Percentiles rank a stretch among this genome's conserved stretches.
phyloP scores from a whole-genome alignment of 2,113 vertebrate genomes.

The Ceyx margarethae region DNA sequence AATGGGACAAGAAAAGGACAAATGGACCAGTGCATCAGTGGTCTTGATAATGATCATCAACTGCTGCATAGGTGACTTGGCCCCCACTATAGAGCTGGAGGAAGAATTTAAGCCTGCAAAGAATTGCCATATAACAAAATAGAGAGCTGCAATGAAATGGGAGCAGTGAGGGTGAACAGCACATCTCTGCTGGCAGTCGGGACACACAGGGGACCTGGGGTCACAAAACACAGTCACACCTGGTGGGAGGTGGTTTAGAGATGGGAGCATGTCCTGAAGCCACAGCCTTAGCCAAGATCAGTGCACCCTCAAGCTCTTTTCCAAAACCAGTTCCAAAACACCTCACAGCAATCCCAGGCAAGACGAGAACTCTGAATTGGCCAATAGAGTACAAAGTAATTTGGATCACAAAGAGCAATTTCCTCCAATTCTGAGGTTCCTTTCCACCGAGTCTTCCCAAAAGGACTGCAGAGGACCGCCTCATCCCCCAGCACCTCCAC shows the following conservation, averaged over 20 bases:
- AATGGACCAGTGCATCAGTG: not conserved
- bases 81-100: not conserved
- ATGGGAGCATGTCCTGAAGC: not conserved
- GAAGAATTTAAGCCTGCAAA: not conserved
- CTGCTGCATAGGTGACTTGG: not conserved
- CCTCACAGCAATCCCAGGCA: not conserved
- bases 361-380: accelerated
- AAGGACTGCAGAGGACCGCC: not conserved
- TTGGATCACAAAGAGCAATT: not conserved
- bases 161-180: not conserved
- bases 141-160: accelerated
- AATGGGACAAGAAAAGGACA: not conserved
- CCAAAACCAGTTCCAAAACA: not conserved
- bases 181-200: accelerated
- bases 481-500: not conserved
- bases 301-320: not conserved
- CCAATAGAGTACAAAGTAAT: not conserved
- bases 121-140: accelerated
- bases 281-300: not conserved
- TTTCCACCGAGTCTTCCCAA: not conserved
- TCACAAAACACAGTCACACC: too few species aligned
- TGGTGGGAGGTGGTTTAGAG: not conserved
- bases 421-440: not conserved
- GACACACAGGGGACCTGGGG: not conserved
- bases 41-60: accelerated